phyloP scores from a whole-genome alignment of 2,888 invertebrate species.

The Oligia fasciuncula region DNA sequence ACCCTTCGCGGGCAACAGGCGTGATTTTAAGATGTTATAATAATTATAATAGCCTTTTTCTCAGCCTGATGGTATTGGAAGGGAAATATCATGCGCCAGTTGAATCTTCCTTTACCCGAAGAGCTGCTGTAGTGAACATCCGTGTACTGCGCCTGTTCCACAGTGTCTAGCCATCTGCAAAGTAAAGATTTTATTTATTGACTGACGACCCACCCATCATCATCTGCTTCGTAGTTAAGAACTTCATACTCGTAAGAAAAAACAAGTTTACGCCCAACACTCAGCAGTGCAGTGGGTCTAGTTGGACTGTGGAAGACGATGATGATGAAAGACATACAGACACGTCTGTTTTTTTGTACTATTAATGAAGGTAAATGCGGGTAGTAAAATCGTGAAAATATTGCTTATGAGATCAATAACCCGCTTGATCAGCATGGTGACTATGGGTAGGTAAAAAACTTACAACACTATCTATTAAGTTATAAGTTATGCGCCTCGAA shows the following conservation, averaged over 20 bases:
- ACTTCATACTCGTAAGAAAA: not conserved
- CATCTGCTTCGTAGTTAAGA: not conserved
- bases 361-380: not conserved
- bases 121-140: constrained; percentile 95
- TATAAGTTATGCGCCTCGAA: no score
- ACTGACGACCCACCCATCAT: no score
- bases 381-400: not conserved
- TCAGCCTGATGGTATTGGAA: constrained; percentile 94
- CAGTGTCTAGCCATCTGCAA: constrained; percentile 91
- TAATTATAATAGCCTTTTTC: constrained; percentile 88
- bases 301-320: not conserved
- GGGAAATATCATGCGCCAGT: constrained; percentile 96
- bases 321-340: not conserved
- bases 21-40: not conserved
- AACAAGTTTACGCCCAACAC: not conserved
- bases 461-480: no score
- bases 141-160: constrained; percentile 93
- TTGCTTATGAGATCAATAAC: no score
- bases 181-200: not conserved
- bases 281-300: not conserved
- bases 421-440: no score
- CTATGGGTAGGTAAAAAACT: no score
- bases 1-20: no score
- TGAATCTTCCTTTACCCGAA: constrained; percentile 95
- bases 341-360: no score